Base-by-base conservation (phyloP, 2,888 invertebrate species). In the Tetrapedia diversipes region DNA sequence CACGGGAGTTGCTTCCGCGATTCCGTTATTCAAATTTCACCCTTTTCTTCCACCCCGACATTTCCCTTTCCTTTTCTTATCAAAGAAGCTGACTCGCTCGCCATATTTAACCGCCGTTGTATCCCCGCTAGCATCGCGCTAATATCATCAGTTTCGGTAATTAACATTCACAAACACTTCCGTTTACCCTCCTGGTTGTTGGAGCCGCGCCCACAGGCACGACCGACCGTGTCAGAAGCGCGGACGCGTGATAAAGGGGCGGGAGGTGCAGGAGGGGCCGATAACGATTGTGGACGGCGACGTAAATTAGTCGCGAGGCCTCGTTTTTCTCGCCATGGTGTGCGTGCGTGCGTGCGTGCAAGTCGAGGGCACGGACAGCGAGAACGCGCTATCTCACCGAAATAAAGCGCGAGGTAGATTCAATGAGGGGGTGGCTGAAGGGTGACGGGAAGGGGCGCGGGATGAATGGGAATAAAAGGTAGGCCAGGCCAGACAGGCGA, bases 381-480 rank as follows among this genome's bases (percentile, higher is more conserved):
- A 45, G 66, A 64, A 69, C 71, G 53, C 57, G 37, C 59, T 65
- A 79, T 80, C 70, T 71, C 69, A 24, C 24, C 37, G 63, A 76
- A 84, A 84, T 82, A 84, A 82, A 84, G 80, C 73, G 51, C 49
- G 27, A 27, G 65, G 45, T 59, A 63, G 69, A 78, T 84, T 82
- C 84, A 82, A 82, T 80, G 83, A 77, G 68, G 27, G 56, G 7
- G 10, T 24, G 14, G 64, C 11, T 19, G 16, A 37, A n/a, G n/a
- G n/a, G n/a, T n/a, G n/a, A n/a, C n/a, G n/a, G n/a, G n/a, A n/a
- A n/a, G n/a, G 14, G 54, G 71, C 45, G 53, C n/a, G 24, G 32
- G 32, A 37, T 53, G 79, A 74, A 75, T 60, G 63, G 39, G 59
- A 56, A 68, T 56, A 73, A 73, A 69, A 53, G 41, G 65, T 56